phyloP scores from a whole-genome alignment of 2,113 vertebrate species.

The Emydocephalus ijimae region DNA sequence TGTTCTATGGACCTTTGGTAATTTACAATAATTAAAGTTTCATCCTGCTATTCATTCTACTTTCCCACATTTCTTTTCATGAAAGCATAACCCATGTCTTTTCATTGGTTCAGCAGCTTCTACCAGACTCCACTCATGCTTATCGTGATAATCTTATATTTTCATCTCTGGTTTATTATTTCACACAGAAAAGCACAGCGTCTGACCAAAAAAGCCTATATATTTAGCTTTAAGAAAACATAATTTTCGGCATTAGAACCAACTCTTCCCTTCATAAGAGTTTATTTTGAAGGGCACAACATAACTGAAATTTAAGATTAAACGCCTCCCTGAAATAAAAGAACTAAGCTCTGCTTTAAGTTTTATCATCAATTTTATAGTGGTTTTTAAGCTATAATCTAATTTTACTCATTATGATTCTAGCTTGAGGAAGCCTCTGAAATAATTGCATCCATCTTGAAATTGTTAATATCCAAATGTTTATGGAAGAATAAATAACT shows the following conservation, averaged over 20 bases:
- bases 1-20: not conserved
- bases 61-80: not conserved
- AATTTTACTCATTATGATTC: not conserved
- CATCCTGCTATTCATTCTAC: not conserved
- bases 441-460: conserved; percentile 11
- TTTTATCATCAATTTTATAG: not conserved
- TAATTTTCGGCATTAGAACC: not conserved
- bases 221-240: not conserved
- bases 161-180: not conserved
- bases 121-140: not conserved
- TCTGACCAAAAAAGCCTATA: not conserved
- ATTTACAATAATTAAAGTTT: not conserved
- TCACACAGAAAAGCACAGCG: not conserved
- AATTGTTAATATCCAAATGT: not conserved
- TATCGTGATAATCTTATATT: not conserved
- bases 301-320: not conserved
- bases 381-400: not conserved
- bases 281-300: not conserved
- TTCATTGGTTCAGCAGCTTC: not conserved
- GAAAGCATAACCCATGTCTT: not conserved
- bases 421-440: not conserved
- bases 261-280: not conserved
- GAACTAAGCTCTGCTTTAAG: not conserved
- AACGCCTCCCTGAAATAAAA: not conserved
- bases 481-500: conserved; percentile 16